phyloP scores from a whole-genome alignment of 1,140 invertebrate species.

The Platorchestia sp. region DNA sequence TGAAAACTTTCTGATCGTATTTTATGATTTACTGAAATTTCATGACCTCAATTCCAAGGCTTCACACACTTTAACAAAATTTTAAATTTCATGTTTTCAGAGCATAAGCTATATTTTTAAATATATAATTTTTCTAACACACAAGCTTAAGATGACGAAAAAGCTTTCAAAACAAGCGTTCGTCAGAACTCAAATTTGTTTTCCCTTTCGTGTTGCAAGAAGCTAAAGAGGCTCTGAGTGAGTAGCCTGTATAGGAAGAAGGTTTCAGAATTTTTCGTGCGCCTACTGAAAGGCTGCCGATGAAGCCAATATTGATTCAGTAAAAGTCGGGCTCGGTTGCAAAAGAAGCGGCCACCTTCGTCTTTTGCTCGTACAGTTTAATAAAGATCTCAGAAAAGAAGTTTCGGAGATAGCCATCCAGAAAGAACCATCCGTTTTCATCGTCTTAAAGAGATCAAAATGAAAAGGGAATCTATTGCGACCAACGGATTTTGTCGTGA shows the following conservation, averaged over 20 bases:
- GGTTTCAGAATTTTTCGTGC: background rate
- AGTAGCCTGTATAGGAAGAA: background rate
- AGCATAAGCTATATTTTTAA: too few relatives aligned
- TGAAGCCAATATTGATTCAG: conserved; percentile 45
- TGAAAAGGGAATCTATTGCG: background rate
- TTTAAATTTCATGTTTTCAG: too few relatives aligned
- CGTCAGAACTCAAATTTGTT: background rate
- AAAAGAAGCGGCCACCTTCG: conserved; percentile 5
- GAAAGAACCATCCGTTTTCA: background rate
- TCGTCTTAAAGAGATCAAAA: background rate
- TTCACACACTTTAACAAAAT: too few relatives aligned
- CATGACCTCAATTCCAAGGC: too few relatives aligned
- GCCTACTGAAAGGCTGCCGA: conserved; percentile 23
- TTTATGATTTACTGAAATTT: too few relatives aligned
- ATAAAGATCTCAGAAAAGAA: background rate
- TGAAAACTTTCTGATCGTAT: too few relatives aligned
- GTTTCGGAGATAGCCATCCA: background rate
- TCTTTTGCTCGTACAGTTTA: background rate
- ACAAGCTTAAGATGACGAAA: background rate
- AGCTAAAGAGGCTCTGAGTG: background rate
- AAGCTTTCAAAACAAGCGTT: background rate
- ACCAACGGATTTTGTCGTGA: background rate
- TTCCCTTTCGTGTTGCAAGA: background rate
- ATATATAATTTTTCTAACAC: too few relatives aligned
- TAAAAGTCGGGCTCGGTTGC: conserved; percentile 13